Base-by-base conservation (phyloP, 2,888 invertebrate species). In the Lasioglossum oenotherae region DNA sequence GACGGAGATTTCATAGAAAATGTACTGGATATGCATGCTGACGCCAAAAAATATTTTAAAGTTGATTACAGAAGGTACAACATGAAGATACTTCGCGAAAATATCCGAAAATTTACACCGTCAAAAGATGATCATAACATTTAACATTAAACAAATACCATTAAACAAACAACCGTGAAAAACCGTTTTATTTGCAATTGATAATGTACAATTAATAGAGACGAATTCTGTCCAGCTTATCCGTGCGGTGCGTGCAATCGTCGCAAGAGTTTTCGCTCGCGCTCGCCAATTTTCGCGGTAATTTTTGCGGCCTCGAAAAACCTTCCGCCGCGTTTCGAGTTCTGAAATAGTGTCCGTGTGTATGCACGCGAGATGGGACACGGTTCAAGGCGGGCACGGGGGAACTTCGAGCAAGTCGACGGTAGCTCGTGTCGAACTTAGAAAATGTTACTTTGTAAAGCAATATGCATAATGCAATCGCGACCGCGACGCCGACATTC, bases 251-350 rank as follows among this genome's bases (percentile, higher is more conserved):
- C 4, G n/a, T 27, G 27, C 60, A 27, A 12, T 12, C 60, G 49
- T 57, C 57, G 69, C 10, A 38, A 64, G 67, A 82, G 75, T 76
- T 83, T 79, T 76, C 57, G 57, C 67, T 14, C 2, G 53, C 16
- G 38, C 19, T 23, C 23, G 35, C 35, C 64, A 38, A 23, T 46
- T 79, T 60, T 73, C 57, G 0, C 57, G 14, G 23, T 16, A 53
- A 53, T 82, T 71, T n/a, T 71, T 69, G 46, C 41, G 41, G 41
- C 60, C n/a, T 5, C 44, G 75, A 27, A 16, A 44, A 74, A 69
- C 10, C 41, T 31, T 53, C 27, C 35, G 19, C 19, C 19, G 57
- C n/a, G 69, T 23, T 38, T n/a, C 38, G 23, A 69, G 19, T 27
- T 12, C n/a, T 3, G 49, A 41, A 49, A 49, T 5, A 53, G n/a